Evolutionary conservation across 2,113 vertebrate species (phyloP).

Genomic region (Hypanus sabinus): DNA sequence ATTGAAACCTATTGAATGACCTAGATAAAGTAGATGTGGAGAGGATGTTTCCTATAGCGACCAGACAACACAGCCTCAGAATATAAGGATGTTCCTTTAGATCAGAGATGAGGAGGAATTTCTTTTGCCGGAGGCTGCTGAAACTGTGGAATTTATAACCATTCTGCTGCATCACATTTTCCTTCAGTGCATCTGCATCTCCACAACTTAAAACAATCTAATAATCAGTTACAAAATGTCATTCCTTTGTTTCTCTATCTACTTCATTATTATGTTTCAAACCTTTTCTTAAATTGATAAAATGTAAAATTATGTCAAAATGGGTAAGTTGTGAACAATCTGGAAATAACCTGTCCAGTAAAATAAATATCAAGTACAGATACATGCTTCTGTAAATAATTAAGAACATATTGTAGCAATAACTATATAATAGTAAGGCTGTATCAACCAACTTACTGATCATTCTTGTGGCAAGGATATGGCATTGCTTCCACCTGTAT

Average conservation of each 20-base stretch:
- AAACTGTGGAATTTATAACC: no score
- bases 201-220: no score
- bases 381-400: not conserved
- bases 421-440: not conserved
- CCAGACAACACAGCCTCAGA: no score
- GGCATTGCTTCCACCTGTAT: slow-evolving; percentile 55
- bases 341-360: not conserved
- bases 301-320: not conserved
- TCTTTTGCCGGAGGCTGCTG: no score
- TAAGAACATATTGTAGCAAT: no score
- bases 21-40: no score
- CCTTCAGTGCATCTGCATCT: no score
- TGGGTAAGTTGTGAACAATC: not conserved
- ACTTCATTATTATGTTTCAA: not conserved
- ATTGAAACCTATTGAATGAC: no score
- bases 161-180: no score
- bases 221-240: not conserved
- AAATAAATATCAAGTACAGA: not conserved
- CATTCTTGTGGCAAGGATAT: slow-evolving; percentile 60
- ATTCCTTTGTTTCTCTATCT: not conserved
- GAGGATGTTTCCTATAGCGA: no score
- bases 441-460: slow-evolving; percentile 52
- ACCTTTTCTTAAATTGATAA: not conserved
- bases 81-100: no score
- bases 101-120: no score